Percentiles rank a stretch among this genome's conserved stretches.
These are phyloP conservation scores for Hiodon alosoides DNA, from an alignment of 2,113 vertebrate species.

Conservation along the genomic window DNA sequence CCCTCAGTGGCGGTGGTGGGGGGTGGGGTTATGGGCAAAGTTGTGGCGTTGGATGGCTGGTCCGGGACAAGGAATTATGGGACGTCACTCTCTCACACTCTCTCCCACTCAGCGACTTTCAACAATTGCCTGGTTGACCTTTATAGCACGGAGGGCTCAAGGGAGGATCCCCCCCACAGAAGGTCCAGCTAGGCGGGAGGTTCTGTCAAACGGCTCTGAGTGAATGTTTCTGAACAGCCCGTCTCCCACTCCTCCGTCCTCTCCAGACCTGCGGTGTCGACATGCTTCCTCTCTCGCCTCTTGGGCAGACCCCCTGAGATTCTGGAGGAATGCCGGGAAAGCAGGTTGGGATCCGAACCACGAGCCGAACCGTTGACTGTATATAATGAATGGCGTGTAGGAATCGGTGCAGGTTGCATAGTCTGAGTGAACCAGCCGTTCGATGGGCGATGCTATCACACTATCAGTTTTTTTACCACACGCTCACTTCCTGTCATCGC, in stretches of 20 bases:
- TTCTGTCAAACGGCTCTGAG: conserved; percentile 25
- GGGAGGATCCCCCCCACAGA: too few relatives aligned
- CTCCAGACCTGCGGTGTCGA: conserved; percentile 8
- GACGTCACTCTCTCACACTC: neutral
- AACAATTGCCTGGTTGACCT: too few relatives aligned
- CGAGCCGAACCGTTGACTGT: too few relatives aligned
- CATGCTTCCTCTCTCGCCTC: neutral
- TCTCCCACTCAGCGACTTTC: too few relatives aligned
- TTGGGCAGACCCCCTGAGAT: neutral
- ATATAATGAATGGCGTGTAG: too few relatives aligned
- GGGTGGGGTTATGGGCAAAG: neutral
- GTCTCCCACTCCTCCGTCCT: conserved; percentile 6
- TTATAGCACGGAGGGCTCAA: too few relatives aligned
- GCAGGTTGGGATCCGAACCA: neutral
- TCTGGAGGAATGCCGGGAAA: neutral
- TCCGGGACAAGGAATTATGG: neutral
- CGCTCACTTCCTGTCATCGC: neutral
- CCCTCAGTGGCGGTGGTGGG: neutral
- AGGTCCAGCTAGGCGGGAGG: conserved; percentile 22
- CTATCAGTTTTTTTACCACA: neutral
- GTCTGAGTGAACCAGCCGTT: neutral
- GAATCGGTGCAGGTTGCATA: too few relatives aligned
- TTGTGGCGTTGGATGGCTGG: neutral
- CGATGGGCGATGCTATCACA: neutral
- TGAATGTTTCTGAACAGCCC: conserved; percentile 10